Base-by-base conservation (phyloP, 2,113 vertebrate genomes). In the Axis porcinus region DNA sequence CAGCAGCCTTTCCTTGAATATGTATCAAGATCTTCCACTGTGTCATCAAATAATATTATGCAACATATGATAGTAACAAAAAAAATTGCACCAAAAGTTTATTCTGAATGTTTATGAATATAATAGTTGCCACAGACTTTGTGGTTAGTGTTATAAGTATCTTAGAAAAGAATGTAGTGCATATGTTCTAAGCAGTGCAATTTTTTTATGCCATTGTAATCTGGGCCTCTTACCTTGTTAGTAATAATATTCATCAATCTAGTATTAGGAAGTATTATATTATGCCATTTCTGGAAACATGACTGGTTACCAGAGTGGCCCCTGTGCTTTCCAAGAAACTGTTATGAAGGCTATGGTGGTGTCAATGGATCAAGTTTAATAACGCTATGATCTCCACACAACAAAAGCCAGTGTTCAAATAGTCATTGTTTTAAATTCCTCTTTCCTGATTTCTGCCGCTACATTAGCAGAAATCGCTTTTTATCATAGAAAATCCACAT, bases 171-270 rank as follows among this genome's bases (percentile, higher is more conserved):
- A 19, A 28, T 89, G 25, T 86, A 82, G 62, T 79, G 3, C 28
- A 89, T 86, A 76, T 90, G 85, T 40, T 64, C 70, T 70, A 62
- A 89, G 25, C 47, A 78, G 25, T 57, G 27, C 2, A 21, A 79
- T 93, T 97, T 97, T 93, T 7, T 96, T 57, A 67, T 33, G 19
- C 52, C 55, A 86, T 58, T 67, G n/a, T 83, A 89, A 25, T 93
- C 93, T 85, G 58, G 19, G 21, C 36, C 52, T 95, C 30, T 78
- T 89, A 64, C 70, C 10, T 79, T 47, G 21, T 45, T 43, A 30
- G 36, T 79, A 79, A 60, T 90, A 95, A 67, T 84, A 21, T 83
- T 78, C 40, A 82, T 88, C 50, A 50, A 28, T 50, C 85, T 97
- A 83, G 30, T 30, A 60, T 52, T 60, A 7, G 10, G 88, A 91